A percentile compares a stretch with the other conserved stretches of the same genome.
Evolutionary conservation across 2,113 vertebrate species (phyloP).

Genomic region (Bothrops jararaca): DNA sequence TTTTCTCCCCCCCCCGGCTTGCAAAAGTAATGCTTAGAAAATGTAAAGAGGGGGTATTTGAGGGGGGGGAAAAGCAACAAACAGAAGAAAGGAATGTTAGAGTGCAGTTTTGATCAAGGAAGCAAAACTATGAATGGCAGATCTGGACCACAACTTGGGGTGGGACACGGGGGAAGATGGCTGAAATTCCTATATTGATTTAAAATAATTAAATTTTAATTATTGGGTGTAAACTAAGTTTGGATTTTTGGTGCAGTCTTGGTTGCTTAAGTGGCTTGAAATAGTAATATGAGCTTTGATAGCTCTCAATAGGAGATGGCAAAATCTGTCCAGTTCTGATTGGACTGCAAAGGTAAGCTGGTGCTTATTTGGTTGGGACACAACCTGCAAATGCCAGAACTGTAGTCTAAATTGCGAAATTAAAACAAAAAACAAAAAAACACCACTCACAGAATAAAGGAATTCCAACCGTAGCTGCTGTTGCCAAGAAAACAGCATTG

Average conservation of each 20-base stretch:
- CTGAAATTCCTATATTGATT: not conserved
- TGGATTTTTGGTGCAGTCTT: not conserved
- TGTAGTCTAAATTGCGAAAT: not conserved
- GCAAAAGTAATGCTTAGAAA: not conserved
- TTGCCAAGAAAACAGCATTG: not conserved
- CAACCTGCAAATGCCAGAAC: not conserved
- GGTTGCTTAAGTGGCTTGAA: not conserved
- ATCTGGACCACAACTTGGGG: not conserved
- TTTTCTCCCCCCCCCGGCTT: not conserved
- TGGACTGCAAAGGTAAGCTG: not conserved
- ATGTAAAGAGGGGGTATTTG: not conserved
- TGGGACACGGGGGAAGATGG: not conserved
- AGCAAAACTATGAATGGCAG: not conserved
- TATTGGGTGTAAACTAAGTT: not conserved
- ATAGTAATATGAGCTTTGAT: not conserved
- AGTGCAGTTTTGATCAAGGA: not conserved
- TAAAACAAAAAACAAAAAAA: not conserved
- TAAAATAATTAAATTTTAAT: not conserved
- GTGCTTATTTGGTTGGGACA: not conserved
- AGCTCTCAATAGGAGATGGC: not conserved
- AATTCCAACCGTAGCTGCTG: not conserved
- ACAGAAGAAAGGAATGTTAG: not conserved
- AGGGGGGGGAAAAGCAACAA: not conserved
- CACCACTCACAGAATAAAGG: not conserved
- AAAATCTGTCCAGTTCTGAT: not conserved